Evolutionary conservation across 2,888 invertebrate genomes (phyloP).

Genomic region (Siphlonurus alternatus): DNA sequence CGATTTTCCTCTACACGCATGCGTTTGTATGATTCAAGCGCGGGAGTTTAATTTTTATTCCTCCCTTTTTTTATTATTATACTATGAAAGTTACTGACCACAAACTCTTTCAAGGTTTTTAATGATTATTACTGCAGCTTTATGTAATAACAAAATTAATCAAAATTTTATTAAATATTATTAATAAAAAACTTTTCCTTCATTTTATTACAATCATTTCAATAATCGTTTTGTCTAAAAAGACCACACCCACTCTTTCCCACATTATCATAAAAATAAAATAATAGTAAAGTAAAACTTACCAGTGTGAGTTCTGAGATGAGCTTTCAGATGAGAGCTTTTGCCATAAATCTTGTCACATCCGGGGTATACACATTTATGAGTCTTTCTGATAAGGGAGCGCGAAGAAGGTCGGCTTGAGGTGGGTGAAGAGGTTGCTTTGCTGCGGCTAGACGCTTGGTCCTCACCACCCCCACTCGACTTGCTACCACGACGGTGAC

Average conservation of each 20-base stretch:
- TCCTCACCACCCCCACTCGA: constrained; percentile 9
- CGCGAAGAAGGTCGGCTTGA: constrained; percentile 13
- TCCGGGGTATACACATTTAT: constrained; percentile 38
- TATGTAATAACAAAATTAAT: no score
- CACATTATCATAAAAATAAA: background rate
- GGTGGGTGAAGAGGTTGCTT: constrained; percentile 10
- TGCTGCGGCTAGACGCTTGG: constrained; percentile 5
- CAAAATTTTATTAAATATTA: no score
- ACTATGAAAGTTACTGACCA: background rate
- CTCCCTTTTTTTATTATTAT: background rate
- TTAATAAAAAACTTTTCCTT: no score
- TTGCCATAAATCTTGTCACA: constrained; percentile 46
- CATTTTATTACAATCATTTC: no score
- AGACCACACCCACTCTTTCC: background rate
- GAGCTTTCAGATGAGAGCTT: constrained; percentile 46
- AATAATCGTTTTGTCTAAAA: background rate
- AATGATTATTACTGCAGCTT: no score
- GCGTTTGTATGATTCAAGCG: background rate
- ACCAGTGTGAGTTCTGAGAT: constrained; percentile 47
- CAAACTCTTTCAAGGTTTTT: no score
- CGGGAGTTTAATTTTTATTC: background rate
- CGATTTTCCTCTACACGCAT: background rate
- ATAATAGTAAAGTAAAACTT: constrained; percentile 14
- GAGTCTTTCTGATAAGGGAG: constrained; percentile 29
- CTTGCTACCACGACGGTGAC: constrained; percentile 7